A percentile compares a stretch with the other conserved stretches of the same genome.
Evolutionary conservation across 2,797 vertebrate species (phyloP).

Genomic region (Tapera naevia): DNA sequence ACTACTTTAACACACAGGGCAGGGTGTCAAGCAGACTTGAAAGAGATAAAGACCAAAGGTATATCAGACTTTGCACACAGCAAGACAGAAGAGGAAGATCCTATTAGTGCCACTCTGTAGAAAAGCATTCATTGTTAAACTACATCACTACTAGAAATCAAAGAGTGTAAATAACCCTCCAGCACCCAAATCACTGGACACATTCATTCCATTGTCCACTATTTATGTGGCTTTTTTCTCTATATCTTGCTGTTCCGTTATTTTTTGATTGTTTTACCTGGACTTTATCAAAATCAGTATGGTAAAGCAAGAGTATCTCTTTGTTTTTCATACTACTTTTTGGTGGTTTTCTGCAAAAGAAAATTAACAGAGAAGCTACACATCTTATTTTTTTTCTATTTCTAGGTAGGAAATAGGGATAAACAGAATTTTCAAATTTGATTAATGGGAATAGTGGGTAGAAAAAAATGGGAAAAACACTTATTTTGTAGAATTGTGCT

Average conservation of each 20-base stretch:
- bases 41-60: neutral
- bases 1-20: neutral
- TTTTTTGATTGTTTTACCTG: neutral
- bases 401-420: neutral
- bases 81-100: neutral
- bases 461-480: neutral
- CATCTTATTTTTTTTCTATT: neutral
- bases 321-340: neutral
- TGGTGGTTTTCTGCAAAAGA: neutral
- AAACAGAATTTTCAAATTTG: neutral
- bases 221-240: neutral
- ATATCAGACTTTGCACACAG: neutral
- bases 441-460: neutral
- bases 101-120: neutral
- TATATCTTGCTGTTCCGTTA: neutral
- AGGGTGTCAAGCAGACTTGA: neutral
- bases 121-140: neutral
- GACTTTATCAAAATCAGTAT: neutral
- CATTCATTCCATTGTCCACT: neutral
- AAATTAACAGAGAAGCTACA: neutral
- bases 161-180: neutral
- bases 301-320: neutral
- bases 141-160: neutral
- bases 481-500: neutral
- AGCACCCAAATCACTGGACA: neutral